phyloP scores from a whole-genome alignment of 2,888 invertebrate species.

The Dicranocentrus wangi region DNA sequence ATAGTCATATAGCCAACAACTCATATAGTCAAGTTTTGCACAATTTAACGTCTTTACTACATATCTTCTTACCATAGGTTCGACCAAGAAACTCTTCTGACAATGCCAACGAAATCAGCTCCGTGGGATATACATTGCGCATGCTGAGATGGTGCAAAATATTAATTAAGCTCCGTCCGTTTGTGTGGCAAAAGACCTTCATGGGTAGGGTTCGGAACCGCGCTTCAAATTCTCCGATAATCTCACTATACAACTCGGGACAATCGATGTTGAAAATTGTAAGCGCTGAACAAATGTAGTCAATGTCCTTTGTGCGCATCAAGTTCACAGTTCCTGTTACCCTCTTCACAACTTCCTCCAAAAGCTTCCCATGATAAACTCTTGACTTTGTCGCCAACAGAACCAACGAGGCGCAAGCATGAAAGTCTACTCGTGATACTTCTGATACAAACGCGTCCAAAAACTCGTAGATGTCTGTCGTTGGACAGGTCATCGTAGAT shows the following conservation, averaged over 20 bases:
- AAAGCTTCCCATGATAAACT: slow-evolving; percentile 75
- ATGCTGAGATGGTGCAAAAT: slow-evolving; percentile 80
- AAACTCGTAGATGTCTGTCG: slow-evolving; percentile 77
- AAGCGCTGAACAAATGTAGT: slow-evolving; percentile 80
- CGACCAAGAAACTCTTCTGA: slow-evolving; percentile 45
- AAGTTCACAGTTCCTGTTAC: slow-evolving; percentile 76
- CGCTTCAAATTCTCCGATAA: slow-evolving; percentile 77
- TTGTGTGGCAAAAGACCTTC: slow-evolving; percentile 77
- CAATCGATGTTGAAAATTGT: slow-evolving; percentile 80
- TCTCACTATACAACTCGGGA: slow-evolving; percentile 75
- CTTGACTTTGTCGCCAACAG: slow-evolving; percentile 78
- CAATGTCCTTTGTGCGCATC: slow-evolving; percentile 83
- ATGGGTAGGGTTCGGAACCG: slow-evolving; percentile 75
- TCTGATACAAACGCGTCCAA: slow-evolving; percentile 78
- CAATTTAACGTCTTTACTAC: neutral
- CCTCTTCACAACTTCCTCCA: slow-evolving; percentile 77
- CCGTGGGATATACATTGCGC: slow-evolving; percentile 78
- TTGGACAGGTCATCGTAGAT: neutral
- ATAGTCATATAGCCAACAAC: too few species aligned
- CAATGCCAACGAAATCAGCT: slow-evolving; percentile 76
- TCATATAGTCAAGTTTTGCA: too few species aligned
- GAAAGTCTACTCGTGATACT: slow-evolving; percentile 78
- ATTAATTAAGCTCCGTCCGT: slow-evolving; percentile 79
- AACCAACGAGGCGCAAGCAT: slow-evolving; percentile 81
- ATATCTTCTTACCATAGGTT: slow-evolving; percentile 31